Evolutionary conservation across 2,797 vertebrate species (phyloP), one percentile per base, ranked within the genome.

Genomic region (Scyliorhinus canicula): DNA sequence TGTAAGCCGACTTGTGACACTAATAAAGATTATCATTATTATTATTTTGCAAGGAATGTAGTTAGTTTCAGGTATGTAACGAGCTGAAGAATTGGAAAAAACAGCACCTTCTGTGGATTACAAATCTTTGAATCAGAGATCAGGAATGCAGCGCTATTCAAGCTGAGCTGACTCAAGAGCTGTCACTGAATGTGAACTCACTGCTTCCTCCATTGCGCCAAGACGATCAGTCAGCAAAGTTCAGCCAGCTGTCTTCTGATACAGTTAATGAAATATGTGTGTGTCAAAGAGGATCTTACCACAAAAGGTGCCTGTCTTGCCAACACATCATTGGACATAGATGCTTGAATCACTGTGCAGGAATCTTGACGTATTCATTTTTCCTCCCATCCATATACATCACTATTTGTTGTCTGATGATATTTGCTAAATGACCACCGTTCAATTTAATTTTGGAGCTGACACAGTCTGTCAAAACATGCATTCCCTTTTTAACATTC

Each of bases 211-310:
- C 50, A 50, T 69, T 74, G 47, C 47, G 28, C 91, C 91, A 94
- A 74, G 60, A 94, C 67, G 12, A 71, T 71, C 50, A 74, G 28
- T 74, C 93, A 69, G 26, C 47, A 74, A 2, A 47, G 31, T 74
- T 71, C 44, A 94, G 50, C 93, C 69, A 94, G 69, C 93, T 74
- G 88, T 91, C 88, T 91, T 40, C 88, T 65, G 67, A n/a, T 71
- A 74, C 65, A 52, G 67, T 94, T 31, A n/a, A 47, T 94, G 65
- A 71, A 74, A 94, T 71, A 67, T 71, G 26, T 47, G 26, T 52
- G 91, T 44, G 65, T 44, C 44, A 93, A 71, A 71, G 40, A 47
- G 6, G 55, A 93, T 65, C 35, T 94, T 31, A 16, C 47, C 11
- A 21, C 28, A 71, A 94, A 31, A 94, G 67, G 93, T 26, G 12